These are phyloP conservation scores for Sarcophilus harrisii DNA, from an alignment of 2,797 vertebrate genomes.

Conservation along the genomic window DNA sequence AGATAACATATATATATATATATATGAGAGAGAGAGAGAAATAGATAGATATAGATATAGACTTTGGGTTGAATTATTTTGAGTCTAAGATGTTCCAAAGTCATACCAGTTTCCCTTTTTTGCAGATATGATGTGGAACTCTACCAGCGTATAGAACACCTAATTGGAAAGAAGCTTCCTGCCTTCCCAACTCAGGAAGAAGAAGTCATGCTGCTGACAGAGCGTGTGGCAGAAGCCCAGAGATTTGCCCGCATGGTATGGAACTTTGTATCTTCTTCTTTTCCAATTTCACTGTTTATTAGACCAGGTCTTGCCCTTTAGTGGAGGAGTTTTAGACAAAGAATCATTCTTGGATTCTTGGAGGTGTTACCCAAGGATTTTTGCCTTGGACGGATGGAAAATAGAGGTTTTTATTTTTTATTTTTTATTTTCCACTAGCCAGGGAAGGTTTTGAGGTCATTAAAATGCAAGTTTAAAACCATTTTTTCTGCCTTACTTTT, in stretches of 20 bases:
- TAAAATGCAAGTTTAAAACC: neutral
- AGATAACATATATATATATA: neutral
- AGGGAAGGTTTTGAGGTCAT: neutral
- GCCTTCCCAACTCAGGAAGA: constrained; percentile 96
- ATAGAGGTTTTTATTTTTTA: constrained; percentile 44
- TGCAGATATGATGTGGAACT: constrained; percentile 97
- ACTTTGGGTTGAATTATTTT: neutral
- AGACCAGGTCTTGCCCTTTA: neutral
- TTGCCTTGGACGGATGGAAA: neutral
- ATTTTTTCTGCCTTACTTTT: neutral
- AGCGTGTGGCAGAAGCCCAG: constrained; percentile 96
- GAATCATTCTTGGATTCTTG: fast-evolving
- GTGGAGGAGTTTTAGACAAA: neutral
- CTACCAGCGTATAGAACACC: constrained; percentile 95
- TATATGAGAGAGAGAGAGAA: no score
- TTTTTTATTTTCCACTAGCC: neutral
- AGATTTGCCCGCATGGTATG: constrained; percentile 94
- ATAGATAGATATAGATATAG: neutral
- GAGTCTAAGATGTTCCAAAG: neutral
- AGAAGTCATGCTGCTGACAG: constrained; percentile 98
- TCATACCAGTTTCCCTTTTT: neutral
- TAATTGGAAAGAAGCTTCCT: constrained; percentile 97
- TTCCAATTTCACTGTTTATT: neutral
- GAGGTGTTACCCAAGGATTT: neutral
- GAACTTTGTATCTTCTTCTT: neutral